Percentiles rank a stretch among this genome's conserved stretches.
Evolutionary conservation across 2,888 invertebrate species (phyloP).

Genomic region (Temnothorax rugatulus): DNA sequence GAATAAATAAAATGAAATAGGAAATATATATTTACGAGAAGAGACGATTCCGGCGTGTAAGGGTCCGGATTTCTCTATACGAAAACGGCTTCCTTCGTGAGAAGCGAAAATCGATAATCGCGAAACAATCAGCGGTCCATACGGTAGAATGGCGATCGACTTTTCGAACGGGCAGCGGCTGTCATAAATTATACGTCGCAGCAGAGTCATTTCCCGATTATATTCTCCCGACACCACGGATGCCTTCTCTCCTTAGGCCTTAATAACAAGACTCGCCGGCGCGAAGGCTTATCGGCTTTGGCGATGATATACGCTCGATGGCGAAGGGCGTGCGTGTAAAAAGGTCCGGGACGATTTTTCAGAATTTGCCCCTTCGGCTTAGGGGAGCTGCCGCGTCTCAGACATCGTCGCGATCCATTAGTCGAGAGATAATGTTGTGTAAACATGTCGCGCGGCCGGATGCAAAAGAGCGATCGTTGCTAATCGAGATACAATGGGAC

Average conservation of each 20-base stretch:
- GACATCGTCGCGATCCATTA: constrained; percentile 21
- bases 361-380: constrained; percentile 41
- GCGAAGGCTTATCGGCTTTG: constrained; percentile 31
- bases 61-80: neutral
- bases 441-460: neutral
- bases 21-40: constrained; percentile 29
- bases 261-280: constrained; percentile 33
- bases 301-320: constrained; percentile 22
- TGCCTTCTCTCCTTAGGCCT: constrained; percentile 1
- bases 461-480: constrained; percentile 1
- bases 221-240: neutral
- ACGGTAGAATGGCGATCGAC: neutral
- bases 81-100: constrained; percentile 10
- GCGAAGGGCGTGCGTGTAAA: constrained; percentile 14
- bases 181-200: constrained; percentile 33
- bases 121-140: constrained; percentile 33
- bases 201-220: constrained; percentile 28
- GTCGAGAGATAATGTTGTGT: neutral
- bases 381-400: constrained; percentile 1
- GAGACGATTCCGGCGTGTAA: constrained; percentile 11
- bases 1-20: constrained; percentile 45
- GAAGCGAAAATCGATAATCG: constrained; percentile 47
- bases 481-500: neutral
- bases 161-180: neutral
- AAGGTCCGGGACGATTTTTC: constrained; percentile 34